Evolutionary conservation across 2,797 vertebrate species (phyloP).

Genomic region (Mustela erminea): DNA sequence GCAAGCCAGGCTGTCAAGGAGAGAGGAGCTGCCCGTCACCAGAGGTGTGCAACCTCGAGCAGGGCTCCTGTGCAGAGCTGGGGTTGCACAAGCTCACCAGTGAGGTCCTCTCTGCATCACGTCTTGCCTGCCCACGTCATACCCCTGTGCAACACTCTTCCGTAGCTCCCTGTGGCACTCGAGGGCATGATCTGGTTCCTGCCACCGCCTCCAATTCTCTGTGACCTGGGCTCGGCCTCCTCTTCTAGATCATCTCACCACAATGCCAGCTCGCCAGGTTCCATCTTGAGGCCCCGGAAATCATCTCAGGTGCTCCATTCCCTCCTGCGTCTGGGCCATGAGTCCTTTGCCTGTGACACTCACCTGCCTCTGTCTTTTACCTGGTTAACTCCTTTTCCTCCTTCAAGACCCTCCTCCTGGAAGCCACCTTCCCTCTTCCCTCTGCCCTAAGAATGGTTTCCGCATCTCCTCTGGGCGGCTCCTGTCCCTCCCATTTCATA

Average conservation of each 20-base stretch:
- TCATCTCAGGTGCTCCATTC: neutral
- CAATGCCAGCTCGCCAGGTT: neutral
- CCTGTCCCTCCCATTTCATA: neutral
- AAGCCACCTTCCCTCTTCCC: neutral
- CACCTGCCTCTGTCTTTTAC: neutral
- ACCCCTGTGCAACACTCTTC: neutral
- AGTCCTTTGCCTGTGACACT: neutral
- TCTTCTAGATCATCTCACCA: neutral
- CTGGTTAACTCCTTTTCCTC: neutral
- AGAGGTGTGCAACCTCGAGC: neutral
- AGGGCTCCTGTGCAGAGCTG: neutral
- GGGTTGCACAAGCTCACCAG: neutral
- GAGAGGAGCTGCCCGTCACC: neutral
- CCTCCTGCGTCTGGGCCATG: neutral
- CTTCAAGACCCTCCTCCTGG: neutral
- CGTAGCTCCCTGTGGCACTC: neutral
- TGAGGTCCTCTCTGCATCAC: neutral
- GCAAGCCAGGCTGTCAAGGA: neutral
- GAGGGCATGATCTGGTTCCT: neutral
- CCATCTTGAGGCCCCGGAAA: neutral
- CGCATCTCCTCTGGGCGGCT: neutral
- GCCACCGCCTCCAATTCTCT: neutral
- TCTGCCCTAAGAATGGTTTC: neutral
- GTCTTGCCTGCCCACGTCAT: fast-evolving
- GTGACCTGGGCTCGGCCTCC: neutral